Evolutionary conservation across 2,888 invertebrate genomes (phyloP).

Genomic region (Scaptomyza reducta): DNA sequence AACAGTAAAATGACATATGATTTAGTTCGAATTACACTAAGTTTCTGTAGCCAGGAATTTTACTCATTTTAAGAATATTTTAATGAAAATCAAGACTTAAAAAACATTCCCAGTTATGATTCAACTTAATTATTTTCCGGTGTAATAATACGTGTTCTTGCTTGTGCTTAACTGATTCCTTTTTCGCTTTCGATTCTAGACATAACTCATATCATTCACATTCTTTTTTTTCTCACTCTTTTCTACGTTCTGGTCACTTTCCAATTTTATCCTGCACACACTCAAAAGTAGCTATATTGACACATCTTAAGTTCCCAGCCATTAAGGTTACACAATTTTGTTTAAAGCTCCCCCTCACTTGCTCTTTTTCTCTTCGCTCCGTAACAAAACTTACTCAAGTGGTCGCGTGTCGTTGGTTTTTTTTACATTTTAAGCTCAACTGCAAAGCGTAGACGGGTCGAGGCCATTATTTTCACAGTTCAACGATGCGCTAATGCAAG

Average conservation of each 20-base stretch:
- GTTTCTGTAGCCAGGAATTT: too few species aligned
- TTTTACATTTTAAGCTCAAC: constrained; percentile 17
- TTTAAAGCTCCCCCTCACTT: constrained; percentile 1
- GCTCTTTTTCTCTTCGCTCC: neutral
- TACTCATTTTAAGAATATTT: too few species aligned
- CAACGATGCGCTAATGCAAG: constrained; percentile 62
- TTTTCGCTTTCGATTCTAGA: too few species aligned
- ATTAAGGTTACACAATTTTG: neutral
- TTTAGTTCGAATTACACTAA: too few species aligned
- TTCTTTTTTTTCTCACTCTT: neutral
- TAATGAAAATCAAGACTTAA: too few species aligned
- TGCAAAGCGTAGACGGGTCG: constrained; percentile 34
- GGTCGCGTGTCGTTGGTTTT: constrained; percentile 38
- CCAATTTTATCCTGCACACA: neutral
- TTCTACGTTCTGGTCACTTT: neutral
- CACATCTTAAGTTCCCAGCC: neutral
- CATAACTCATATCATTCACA: neutral
- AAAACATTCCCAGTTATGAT: too few species aligned
- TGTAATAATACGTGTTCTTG: too few species aligned
- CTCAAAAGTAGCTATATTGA: neutral
- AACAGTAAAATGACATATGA: too few species aligned
- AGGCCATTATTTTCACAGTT: constrained; percentile 67
- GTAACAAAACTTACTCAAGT: constrained; percentile 22
- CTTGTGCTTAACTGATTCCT: too few species aligned
- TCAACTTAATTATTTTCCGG: too few species aligned